These are phyloP conservation scores for Sminthurinus signatus DNA, from an alignment of 1,140 invertebrate species.

Conservation along the genomic window DNA sequence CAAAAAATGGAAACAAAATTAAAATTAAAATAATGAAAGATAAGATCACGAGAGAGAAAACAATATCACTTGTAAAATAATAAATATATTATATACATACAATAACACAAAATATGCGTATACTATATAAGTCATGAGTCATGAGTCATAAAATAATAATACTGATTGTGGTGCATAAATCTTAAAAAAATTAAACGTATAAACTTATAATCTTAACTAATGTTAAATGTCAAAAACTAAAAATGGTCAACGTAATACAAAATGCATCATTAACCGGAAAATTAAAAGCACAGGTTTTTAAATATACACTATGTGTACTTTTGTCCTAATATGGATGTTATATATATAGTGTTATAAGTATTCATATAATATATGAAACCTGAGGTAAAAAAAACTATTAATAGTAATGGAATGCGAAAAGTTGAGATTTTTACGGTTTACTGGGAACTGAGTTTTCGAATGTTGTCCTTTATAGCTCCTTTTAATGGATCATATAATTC, in stretches of 20 bases:
- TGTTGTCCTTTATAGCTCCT: constrained; percentile 29
- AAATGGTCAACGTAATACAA: background rate
- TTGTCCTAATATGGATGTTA: background rate
- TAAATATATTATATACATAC: too few relatives aligned
- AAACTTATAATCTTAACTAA: too few relatives aligned
- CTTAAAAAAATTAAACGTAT: too few relatives aligned
- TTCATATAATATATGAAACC: background rate
- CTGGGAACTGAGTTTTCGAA: constrained; percentile 26
- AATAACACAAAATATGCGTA: too few relatives aligned
- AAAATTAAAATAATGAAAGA: too few relatives aligned
- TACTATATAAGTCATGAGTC: too few relatives aligned
- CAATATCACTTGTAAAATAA: too few relatives aligned
- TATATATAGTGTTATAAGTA: background rate
- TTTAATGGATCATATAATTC: constrained; percentile 38
- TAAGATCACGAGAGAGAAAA: too few relatives aligned
- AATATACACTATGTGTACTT: background rate
- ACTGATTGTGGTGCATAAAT: too few relatives aligned
- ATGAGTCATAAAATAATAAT: too few relatives aligned
- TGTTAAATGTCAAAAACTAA: background rate
- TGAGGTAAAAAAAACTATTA: background rate
- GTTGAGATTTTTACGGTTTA: constrained; percentile 15
- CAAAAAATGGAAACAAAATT: too few relatives aligned
- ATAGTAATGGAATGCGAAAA: background rate
- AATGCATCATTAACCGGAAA: background rate
- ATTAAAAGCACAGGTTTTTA: too few relatives aligned